These are phyloP conservation scores for Chelon labrosus DNA, from an alignment of 2,797 vertebrate genomes.

Conservation along the genomic window DNA sequence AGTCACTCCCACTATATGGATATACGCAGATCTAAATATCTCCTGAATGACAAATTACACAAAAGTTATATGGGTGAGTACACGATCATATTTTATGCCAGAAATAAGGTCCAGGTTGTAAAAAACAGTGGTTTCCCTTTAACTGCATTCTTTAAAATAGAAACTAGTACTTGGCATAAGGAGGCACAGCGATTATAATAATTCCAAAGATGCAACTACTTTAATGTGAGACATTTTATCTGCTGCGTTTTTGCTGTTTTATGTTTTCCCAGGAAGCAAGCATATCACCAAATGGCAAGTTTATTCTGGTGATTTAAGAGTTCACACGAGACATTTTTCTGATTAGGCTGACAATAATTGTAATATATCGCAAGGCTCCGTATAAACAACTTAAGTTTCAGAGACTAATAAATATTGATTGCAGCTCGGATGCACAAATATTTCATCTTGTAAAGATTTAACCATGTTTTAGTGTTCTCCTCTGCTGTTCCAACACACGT, in stretches of 20 bases:
- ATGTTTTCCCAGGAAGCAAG: background rate
- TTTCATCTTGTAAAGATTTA: constrained; percentile 5
- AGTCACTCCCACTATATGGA: no score
- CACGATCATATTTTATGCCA: no score
- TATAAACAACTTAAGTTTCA: constrained; percentile 17
- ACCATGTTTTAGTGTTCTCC: constrained; percentile 5
- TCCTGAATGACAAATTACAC: no score
- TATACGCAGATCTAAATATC: no score
- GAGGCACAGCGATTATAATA: constrained; percentile 14
- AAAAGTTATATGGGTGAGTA: no score
- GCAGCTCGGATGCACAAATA: constrained; percentile 2
- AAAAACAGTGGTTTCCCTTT: no score
- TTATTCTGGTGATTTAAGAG: constrained; percentile 29
- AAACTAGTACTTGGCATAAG: constrained; percentile 1
- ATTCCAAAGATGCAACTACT: constrained; percentile 12
- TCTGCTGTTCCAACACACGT: background rate
- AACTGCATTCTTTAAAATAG: background rate
- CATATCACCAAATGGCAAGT: constrained; percentile 1
- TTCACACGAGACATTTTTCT: constrained; percentile 32
- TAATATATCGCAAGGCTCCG: constrained; percentile 16
- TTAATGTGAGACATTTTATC: constrained; percentile 18
- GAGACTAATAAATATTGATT: constrained; percentile 48
- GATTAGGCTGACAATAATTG: constrained; percentile 33
- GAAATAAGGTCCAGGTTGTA: no score
- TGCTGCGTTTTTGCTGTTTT: background rate